A percentile compares a stretch with the other conserved stretches of the same genome.
Evolutionary conservation across 2,797 vertebrate genomes (phyloP).

Genomic region (Novumbra hubbsi): DNA sequence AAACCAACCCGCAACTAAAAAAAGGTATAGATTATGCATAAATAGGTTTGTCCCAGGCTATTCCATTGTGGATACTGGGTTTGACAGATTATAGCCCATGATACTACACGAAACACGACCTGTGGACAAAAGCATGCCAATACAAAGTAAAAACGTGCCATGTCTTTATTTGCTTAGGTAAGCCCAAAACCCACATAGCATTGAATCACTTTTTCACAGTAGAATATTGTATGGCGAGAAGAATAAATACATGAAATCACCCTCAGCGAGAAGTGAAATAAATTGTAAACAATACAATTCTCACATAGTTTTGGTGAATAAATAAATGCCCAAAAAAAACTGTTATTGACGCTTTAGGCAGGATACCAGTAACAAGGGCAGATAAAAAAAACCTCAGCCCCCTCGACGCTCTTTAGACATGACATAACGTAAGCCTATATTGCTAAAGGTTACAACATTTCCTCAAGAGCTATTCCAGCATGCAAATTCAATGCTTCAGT

Average conservation of each 20-base stretch:
- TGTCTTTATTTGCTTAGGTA: constrained; percentile 24
- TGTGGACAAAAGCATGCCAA: not conserved
- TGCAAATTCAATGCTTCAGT: constrained; percentile 62
- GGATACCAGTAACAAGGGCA: constrained; percentile 68
- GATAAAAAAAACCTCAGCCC: constrained; percentile 54
- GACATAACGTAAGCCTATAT: constrained; percentile 45
- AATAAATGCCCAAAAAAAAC: constrained; percentile 12
- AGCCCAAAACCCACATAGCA: not conserved
- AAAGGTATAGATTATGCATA: not conserved
- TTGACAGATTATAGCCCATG: not conserved
- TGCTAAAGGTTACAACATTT: constrained; percentile 52
- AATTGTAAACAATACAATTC: constrained; percentile 2
- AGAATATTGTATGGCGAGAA: not conserved
- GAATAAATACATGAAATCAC: not conserved
- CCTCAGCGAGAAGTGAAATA: not conserved
- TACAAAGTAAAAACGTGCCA: constrained; percentile 10
- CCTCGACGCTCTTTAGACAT: constrained; percentile 41
- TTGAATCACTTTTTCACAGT: constrained; percentile 25
- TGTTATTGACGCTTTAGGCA: constrained; percentile 56
- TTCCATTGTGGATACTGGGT: not conserved
- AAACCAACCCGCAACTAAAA: not conserved
- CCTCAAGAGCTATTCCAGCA: constrained; percentile 65
- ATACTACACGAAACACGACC: not conserved
- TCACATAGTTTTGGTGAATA: not conserved
- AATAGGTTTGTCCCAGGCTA: not conserved